phyloP scores from a whole-genome alignment of 2,797 vertebrate genomes.

The Cynopterus sphinx region DNA sequence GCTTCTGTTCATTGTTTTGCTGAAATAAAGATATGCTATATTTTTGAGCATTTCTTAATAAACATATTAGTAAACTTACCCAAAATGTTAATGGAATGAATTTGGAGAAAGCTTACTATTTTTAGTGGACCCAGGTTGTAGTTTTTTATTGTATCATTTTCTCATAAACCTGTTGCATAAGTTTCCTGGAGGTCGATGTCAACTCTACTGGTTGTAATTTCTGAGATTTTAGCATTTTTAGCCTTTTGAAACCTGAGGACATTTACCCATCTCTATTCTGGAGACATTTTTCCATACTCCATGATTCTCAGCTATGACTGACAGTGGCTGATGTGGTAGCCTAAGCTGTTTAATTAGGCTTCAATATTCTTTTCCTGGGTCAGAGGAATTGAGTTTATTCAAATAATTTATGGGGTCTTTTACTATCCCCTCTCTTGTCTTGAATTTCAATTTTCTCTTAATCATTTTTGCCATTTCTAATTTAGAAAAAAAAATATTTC shows the following conservation, averaged over 20 bases:
- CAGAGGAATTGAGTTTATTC: slow-evolving; percentile 24
- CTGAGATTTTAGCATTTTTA: background rate
- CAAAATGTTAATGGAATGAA: background rate
- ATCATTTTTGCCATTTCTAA: background rate
- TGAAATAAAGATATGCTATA: background rate
- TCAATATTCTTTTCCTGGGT: background rate
- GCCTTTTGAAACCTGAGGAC: background rate
- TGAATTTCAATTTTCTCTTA: slow-evolving; percentile 41
- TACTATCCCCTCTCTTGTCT: background rate
- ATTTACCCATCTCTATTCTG: background rate
- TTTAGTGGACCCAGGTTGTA: background rate
- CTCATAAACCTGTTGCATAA: background rate
- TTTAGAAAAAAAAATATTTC: slow-evolving; percentile 37
- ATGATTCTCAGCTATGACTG: background rate
- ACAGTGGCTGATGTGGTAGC: background rate
- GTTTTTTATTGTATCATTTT: background rate
- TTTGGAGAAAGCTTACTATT: background rate
- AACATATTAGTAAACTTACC: background rate
- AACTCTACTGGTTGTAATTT: background rate
- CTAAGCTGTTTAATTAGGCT: background rate
- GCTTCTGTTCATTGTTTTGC: background rate
- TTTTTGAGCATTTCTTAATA: background rate
- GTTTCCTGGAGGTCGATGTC: background rate
- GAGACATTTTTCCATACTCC: background rate
- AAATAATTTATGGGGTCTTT: background rate